Evolutionary conservation across 2,888 invertebrate species (phyloP), one percentile per base, ranked within the genome.

Genomic region (Drosophila eohydei): DNA sequence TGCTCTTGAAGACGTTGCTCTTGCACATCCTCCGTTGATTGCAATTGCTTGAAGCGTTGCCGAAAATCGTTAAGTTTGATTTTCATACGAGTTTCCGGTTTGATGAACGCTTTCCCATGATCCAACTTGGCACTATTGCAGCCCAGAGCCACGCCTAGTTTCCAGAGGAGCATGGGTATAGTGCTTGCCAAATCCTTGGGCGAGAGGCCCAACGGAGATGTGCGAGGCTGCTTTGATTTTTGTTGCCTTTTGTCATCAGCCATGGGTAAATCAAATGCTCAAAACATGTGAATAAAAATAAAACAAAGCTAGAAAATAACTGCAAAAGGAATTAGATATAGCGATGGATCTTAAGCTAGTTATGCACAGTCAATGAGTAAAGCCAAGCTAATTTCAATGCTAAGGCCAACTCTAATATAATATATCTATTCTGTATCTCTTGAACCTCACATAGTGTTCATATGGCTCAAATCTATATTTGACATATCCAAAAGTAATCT

Each of bases 1-100:
- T 55, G 30, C 4, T 75, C 50, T 4, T 44, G 57, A 4, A 78
- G 26, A 0, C 14, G 3, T 2, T 12, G 38, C 0, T 54, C 55
- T 7, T 63, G 38, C 0, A 9, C 8, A 50, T 71, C 51, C 4
- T 11, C 14, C 3, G 6, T 26, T 1, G 16, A 12, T 3, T 56
- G 50, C 3, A 52, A 14, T 11, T 50, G 21, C 7, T 44, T 56
- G 14, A 80, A 80, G 8, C 40, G 60, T 11, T 44, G 9, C 2
- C 44, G 65, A 5, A 76, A 66, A 12, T 83, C 56, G 4, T 12
- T 16, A 0, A 46, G n/a, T 8, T 26, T 34, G 21, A 59, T 51
- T 16, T 51, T 9, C 26, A 21, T n/a, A 7, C 32, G 30, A 14
- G 12, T 30, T 11, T 28, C 12, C 5, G 16, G 38, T 3, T 11